Evolutionary conservation across 2,888 invertebrate genomes (phyloP).

Genomic region (Xylophagus ater): DNA sequence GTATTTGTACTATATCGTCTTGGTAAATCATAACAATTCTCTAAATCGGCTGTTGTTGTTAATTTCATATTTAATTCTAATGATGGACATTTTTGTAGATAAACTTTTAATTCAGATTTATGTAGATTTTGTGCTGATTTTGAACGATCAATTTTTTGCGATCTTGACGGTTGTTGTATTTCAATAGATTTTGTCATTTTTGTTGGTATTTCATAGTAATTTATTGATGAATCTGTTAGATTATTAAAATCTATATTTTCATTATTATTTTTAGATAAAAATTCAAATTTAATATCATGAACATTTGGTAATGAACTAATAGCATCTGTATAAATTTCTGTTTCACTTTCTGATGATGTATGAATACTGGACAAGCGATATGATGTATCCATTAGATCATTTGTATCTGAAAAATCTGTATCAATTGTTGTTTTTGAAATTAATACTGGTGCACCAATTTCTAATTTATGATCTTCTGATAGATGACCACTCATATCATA

Average conservation of each 20-base stretch:
- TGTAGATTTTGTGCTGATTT: slow-evolving; percentile 34
- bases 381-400: not conserved
- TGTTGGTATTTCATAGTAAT: slow-evolving; percentile 22
- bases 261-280: slow-evolving; percentile 12
- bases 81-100: slow-evolving; percentile 33
- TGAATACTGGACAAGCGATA: slow-evolving; percentile 1
- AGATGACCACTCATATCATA: slow-evolving; percentile 38
- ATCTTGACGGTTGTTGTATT: slow-evolving; percentile 6
- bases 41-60: slow-evolving; percentile 23
- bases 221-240: slow-evolving; percentile 12
- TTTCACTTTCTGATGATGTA: slow-evolving; percentile 30
- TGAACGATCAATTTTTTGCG: slow-evolving; percentile 28
- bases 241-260: slow-evolving; percentile 2
- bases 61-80: slow-evolving; percentile 26
- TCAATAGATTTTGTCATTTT: slow-evolving; percentile 12
- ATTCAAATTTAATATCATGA: slow-evolving; percentile 19
- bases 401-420: slow-evolving; percentile 30
- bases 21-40: slow-evolving; percentile 24
- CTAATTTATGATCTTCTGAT: slow-evolving; percentile 33
- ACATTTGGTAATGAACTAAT: slow-evolving; percentile 25
- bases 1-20: slow-evolving; percentile 25
- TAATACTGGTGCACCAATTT: slow-evolving; percentile 36
- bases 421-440: slow-evolving; percentile 37
- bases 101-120: slow-evolving; percentile 31
- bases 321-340: slow-evolving; percentile 34